Base-by-base conservation (phyloP, 2,113 vertebrate species). In the Nannobrachium achirus region DNA sequence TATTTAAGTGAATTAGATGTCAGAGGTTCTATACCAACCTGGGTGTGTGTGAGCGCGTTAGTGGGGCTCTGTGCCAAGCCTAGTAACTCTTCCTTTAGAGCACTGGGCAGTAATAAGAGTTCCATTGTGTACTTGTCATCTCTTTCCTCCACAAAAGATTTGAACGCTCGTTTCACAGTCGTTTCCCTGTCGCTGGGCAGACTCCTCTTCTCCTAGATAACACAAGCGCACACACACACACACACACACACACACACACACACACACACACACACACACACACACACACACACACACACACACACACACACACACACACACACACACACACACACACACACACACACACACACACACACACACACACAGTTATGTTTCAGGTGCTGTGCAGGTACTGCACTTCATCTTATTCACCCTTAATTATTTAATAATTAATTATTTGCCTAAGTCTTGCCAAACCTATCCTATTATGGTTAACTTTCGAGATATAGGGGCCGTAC, bases 111-210 rank as follows among this genome's bases (percentile, higher is more conserved):
- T 82, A 99, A 93, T 62, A 98, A 80, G 63, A 99, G 92, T 85
- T 99, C 98, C 95, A 99, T 96, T 2, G 95, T 94, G 52, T 96
- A 98, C 66, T 95, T 97, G 81, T 99, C 98, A 7, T 95, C 95
- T 9, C 88, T 89, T 11, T 95, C 92, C 87, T 99, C 98, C 44
- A 98, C 96, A 10, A 98, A 96, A 15, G 91, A 91, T 73, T 94
- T 95, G 85, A 99, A 98, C 0, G 91, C 89, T 71, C 92, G 95
- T 80, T 99, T 99, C 69, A 98, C 89, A 4, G 92, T 88, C 0
- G 95, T 92, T 59, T 99, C 98, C 15, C 87, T 90, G 66, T 95
- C 91, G 1, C 82, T 88, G 5, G 91, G 89, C 15, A 97, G 82
- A 62, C 87, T 95, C 77, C 91, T 92, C 38, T 96, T 97, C 63